Evolutionary conservation across 1,140 invertebrate genomes (phyloP).

Genomic region (Cyclargus thomasi): DNA sequence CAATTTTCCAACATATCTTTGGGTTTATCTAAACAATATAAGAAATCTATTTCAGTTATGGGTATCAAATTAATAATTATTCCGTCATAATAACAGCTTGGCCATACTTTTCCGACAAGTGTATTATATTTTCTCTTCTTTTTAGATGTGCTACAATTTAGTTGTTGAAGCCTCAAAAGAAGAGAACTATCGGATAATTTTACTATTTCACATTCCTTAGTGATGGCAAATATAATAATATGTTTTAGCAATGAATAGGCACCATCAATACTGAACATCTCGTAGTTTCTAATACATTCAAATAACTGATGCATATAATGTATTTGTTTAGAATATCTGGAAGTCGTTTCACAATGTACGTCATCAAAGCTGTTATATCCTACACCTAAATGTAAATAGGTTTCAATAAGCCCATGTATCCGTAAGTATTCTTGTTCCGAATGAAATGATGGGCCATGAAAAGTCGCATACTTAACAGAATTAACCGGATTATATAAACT

Average conservation of each 20-base stretch:
- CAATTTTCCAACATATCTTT: too few relatives aligned
- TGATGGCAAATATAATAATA: background rate
- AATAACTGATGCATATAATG: slow-evolving; percentile 10
- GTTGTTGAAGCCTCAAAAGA: background rate
- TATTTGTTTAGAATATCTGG: background rate
- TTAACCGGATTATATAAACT: slow-evolving; percentile 6
- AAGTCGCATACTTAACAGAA: background rate
- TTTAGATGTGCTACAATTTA: too few relatives aligned
- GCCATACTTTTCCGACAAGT: too few relatives aligned
- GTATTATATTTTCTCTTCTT: too few relatives aligned
- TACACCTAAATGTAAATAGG: slow-evolving; percentile 9
- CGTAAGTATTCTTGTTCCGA: slow-evolving; percentile 11
- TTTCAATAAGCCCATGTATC: slow-evolving; percentile 6
- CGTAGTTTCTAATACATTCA: background rate
- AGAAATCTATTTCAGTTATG: too few relatives aligned
- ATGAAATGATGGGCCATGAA: slow-evolving; percentile 3
- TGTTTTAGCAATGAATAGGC: background rate
- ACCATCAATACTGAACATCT: background rate
- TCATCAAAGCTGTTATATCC: background rate
- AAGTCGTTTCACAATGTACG: background rate
- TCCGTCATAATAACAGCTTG: too few relatives aligned
- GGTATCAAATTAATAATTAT: too few relatives aligned
- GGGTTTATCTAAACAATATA: too few relatives aligned
- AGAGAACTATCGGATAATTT: background rate
- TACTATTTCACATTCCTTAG: background rate